Conservation (phyloP, 92 coral and sea anemone species). For the Porites evermanni region DNA sequence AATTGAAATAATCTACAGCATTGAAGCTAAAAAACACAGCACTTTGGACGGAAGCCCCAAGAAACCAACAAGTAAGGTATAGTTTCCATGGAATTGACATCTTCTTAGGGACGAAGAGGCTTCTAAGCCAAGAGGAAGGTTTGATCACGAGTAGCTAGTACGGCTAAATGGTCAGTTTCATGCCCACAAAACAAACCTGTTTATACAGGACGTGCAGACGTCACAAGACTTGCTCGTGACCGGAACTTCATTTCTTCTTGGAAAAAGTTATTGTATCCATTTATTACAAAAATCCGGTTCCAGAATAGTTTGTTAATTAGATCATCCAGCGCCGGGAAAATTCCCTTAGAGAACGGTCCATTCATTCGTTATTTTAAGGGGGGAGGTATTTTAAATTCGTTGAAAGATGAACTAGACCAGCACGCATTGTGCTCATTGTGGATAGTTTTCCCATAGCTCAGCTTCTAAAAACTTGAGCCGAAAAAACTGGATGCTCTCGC, state of each 20-base stretch:
- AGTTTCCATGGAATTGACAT: constrained; percentile 80
- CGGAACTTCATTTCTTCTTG: not conserved
- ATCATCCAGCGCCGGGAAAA: not conserved
- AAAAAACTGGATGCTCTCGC: no score
- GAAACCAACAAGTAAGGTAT: constrained; percentile 89
- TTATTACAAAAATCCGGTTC: no score
- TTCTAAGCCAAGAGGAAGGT: no score
- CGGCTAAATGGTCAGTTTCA: no score
- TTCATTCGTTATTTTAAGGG: no score
- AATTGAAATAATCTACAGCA: constrained; percentile 92
- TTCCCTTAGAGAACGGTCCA: not conserved
- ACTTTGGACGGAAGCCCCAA: constrained; percentile 93
- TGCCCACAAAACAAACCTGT: not conserved
- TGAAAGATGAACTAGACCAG: no score
- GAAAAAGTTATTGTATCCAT: not conserved
- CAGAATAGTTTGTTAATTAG: not conserved
- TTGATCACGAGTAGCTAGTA: no score
- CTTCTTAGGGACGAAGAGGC: no score
- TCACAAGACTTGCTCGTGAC: not conserved
- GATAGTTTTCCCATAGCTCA: no score
- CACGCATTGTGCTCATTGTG: no score
- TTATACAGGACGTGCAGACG: not conserved
- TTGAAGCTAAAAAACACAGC: constrained; percentile 87
- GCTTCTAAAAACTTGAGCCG: no score
- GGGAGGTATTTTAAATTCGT: no score